Evolutionary conservation across 2,888 invertebrate genomes (phyloP).

Genomic region (Meta bourneti): DNA sequence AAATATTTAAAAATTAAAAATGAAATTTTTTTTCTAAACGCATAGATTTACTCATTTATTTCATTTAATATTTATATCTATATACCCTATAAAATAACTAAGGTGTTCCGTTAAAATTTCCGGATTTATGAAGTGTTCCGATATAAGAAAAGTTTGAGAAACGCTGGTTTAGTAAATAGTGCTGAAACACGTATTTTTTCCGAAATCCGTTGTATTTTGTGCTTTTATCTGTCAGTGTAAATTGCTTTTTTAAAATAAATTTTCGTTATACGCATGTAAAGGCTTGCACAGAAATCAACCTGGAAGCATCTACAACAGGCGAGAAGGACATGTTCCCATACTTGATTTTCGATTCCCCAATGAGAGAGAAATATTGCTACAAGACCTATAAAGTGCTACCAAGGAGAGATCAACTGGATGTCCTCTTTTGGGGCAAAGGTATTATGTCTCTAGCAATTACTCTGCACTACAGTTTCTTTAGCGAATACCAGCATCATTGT

Average conservation of each 20-base stretch:
- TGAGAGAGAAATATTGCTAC: conserved; percentile 86
- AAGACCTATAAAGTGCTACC: conserved; percentile 80
- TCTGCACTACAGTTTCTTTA: not conserved
- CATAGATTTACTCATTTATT: no score
- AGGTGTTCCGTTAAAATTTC: no score
- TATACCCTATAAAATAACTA: no score
- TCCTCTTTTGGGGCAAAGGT: conserved; percentile 80
- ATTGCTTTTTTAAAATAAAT: not conserved
- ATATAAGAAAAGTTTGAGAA: no score
- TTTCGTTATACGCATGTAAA: conserved; percentile 64
- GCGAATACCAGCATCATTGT: no score
- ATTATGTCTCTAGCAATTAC: not conserved
- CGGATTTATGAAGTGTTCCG: no score
- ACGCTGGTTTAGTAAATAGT: no score
- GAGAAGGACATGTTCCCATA: conserved; percentile 91
- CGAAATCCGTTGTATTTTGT: not conserved
- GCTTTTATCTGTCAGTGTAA: not conserved
- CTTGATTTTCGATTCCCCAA: conserved; percentile 86
- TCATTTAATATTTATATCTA: no score
- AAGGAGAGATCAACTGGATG: conserved; percentile 78
- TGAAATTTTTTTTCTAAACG: no score
- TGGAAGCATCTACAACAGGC: conserved; percentile 93
- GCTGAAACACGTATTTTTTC: no score
- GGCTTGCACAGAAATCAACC: conserved; percentile 97
- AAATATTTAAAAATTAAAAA: no score